A percentile compares a stretch with the other conserved stretches of the same genome.
These are phyloP conservation scores for Eunapius fragilis DNA, from an alignment of 37 sponge, comb jelly and placozoan species.

Conservation along the genomic window DNA sequence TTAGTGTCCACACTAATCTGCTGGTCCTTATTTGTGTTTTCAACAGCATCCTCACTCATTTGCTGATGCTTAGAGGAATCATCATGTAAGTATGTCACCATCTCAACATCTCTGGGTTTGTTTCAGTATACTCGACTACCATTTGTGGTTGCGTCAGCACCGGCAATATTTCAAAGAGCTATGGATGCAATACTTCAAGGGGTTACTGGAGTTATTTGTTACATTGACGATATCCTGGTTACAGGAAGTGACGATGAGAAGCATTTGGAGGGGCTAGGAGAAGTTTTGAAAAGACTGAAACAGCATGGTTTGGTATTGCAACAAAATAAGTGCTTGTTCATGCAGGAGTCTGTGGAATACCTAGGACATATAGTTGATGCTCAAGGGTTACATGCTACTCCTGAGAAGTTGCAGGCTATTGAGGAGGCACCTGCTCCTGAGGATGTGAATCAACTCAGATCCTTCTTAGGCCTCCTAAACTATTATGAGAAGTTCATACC, in stretches of 20 bases:
- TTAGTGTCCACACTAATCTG: no score
- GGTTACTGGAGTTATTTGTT: conserved; percentile 9
- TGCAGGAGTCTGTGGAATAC: conserved; percentile 17
- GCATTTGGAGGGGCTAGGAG: conserved; percentile 4
- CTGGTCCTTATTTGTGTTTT: no score
- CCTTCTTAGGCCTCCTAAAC: conserved; percentile 31
- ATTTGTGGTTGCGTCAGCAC: conserved; percentile 40
- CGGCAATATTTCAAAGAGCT: conserved; percentile 41
- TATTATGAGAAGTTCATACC: conserved; percentile 21
- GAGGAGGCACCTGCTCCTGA: conserved; percentile 19
- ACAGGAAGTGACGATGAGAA: conserved; percentile 8
- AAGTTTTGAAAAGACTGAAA: conserved; percentile 37
- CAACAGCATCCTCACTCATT: no score
- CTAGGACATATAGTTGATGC: conserved; percentile 19
- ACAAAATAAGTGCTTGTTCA: conserved; percentile 27
- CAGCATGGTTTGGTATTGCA: conserved; percentile 16
- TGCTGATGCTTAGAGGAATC: background rate
- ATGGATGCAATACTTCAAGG: conserved; percentile 24
- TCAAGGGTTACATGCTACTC: conserved; percentile 8
- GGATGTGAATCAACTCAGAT: conserved; percentile 18
- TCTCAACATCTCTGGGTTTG: conserved; percentile 30
- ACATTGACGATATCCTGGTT: conserved; percentile 39
- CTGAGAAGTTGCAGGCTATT: conserved; percentile 13
- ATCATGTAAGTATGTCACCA: conserved; percentile 6
- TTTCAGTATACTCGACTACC: conserved; percentile 38